Evolutionary conservation across 2,797 vertebrate species (phyloP).

Genomic region (Enteromius mattozi): DNA sequence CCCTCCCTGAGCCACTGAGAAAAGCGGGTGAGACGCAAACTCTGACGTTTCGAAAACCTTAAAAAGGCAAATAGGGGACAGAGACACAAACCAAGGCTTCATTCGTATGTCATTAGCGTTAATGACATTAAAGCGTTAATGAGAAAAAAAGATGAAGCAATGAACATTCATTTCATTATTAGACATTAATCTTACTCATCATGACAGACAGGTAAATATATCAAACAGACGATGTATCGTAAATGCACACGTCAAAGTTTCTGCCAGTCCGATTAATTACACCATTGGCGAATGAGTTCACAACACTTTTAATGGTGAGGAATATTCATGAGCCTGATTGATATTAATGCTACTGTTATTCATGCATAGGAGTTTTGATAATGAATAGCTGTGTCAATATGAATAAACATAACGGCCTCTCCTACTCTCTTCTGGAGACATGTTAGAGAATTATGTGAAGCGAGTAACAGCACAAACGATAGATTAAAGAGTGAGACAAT

Average conservation of each 20-base stretch:
- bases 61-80: slow-evolving; percentile 67
- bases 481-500: slow-evolving; percentile 1
- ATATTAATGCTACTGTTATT: slow-evolving; percentile 48
- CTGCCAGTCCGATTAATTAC: slow-evolving; percentile 36
- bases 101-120: slow-evolving; percentile 46
- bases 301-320: slow-evolving; percentile 37
- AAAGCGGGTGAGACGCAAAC: slow-evolving; percentile 80
- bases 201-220: slow-evolving; percentile 20
- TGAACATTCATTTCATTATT: slow-evolving; percentile 43
- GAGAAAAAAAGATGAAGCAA: slow-evolving; percentile 8
- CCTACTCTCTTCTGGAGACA: slow-evolving; percentile 13
- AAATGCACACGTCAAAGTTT: slow-evolving; percentile 3
- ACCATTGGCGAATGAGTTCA: neutral
- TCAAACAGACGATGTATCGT: slow-evolving; percentile 26
- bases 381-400: slow-evolving; percentile 50
- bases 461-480: slow-evolving; percentile 17
- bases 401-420: slow-evolving; percentile 52
- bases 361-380: slow-evolving; percentile 31
- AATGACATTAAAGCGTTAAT: slow-evolving; percentile 14
- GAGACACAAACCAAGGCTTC: slow-evolving; percentile 60
- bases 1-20: slow-evolving; percentile 79
- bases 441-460: slow-evolving; percentile 22
- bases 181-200: slow-evolving; percentile 29
- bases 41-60: slow-evolving; percentile 82
- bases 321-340: slow-evolving; percentile 61